phyloP scores from a whole-genome alignment of 1,140 invertebrate species.

The Camponotus pennsylvanicus region DNA sequence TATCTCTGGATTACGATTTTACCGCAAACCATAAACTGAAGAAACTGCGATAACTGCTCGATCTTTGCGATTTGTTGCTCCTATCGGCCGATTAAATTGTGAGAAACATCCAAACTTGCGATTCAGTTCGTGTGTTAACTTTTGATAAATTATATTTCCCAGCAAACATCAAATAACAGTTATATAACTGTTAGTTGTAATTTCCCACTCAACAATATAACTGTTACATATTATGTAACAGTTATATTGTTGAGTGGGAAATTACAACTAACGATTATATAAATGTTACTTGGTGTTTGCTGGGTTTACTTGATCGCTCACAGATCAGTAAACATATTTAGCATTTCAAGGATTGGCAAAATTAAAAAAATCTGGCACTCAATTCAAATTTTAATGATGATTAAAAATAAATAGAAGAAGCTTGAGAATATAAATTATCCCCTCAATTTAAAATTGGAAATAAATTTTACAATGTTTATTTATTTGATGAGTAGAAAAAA shows the following conservation, averaged over 20 bases:
- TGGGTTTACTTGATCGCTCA: not conserved
- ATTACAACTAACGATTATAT: no score
- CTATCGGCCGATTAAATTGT: constrained; percentile 16
- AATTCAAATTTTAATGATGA: not conserved
- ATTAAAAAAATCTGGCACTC: not conserved
- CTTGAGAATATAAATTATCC: not conserved
- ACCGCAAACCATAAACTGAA: constrained; percentile 38
- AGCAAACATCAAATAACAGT: no score
- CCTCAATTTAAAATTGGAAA: not conserved
- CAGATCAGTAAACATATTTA: not conserved
- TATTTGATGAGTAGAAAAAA: no score
- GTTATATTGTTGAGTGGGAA: no score
- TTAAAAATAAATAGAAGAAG: not conserved
- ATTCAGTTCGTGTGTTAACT: constrained; percentile 20
- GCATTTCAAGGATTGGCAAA: not conserved
- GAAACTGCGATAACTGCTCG: constrained; percentile 50
- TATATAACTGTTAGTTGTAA: no score
- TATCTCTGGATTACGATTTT: constrained; percentile 42
- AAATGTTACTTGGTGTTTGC: no score
- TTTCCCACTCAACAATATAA: no score
- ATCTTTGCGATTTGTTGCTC: constrained; percentile 30
- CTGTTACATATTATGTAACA: no score
- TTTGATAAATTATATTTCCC: not conserved
- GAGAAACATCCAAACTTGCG: constrained; percentile 14
- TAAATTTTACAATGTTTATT: no score